A percentile compares a stretch with the other conserved stretches of the same genome.
These are phyloP conservation scores for Peromyscus aztecus DNA, from an alignment of 2,797 vertebrate genomes.

Conservation along the genomic window DNA sequence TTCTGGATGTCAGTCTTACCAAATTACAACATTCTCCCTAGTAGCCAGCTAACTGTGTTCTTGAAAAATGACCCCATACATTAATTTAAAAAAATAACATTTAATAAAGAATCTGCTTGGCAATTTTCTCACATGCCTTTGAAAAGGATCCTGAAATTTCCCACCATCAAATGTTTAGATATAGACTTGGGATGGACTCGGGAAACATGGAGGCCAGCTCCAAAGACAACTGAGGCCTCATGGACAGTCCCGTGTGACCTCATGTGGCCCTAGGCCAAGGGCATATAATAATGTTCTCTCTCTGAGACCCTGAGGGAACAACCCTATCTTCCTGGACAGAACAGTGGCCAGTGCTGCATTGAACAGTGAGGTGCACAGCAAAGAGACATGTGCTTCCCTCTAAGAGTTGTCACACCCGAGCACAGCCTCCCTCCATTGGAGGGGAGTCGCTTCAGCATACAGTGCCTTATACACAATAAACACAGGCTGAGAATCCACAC, in stretches of 20 bases:
- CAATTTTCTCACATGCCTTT: neutral
- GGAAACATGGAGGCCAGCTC: neutral
- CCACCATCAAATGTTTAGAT: neutral
- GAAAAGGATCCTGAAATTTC: neutral
- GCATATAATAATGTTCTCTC: neutral
- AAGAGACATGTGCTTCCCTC: neutral
- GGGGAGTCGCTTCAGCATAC: rapidly evolving
- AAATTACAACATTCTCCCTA: neutral
- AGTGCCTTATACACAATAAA: neutral
- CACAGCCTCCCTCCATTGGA: no score
- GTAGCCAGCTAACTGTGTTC: neutral
- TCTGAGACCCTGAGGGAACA: neutral
- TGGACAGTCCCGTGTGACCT: neutral
- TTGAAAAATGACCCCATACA: neutral
- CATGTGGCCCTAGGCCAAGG: neutral
- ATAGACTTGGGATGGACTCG: neutral
- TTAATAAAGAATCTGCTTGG: neutral
- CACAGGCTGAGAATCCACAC: neutral
- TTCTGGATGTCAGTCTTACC: neutral
- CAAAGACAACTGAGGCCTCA: no score
- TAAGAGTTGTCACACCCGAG: rapidly evolving
- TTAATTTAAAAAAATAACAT: neutral
- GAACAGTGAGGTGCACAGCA: neutral
- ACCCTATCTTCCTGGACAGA: neutral
- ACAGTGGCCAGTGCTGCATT: no score